Evolutionary conservation across 2,113 vertebrate genomes (phyloP).

Genomic region (Leptocoma aspasia): DNA sequence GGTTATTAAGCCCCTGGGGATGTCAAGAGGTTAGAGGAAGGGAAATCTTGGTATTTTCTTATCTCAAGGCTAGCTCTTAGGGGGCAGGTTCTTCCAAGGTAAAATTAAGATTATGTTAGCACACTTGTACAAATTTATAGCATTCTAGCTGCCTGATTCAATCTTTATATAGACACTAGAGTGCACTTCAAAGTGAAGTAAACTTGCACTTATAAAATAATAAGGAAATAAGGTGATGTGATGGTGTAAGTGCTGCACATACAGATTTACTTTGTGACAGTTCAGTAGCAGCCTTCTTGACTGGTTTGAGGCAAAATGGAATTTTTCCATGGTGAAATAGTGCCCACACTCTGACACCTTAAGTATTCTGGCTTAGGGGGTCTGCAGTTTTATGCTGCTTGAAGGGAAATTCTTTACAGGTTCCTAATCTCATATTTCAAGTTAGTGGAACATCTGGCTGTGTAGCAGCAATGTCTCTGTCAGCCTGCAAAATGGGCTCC

Average conservation of each 20-base stretch:
- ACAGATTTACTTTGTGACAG: background rate
- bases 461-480: background rate
- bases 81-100: background rate
- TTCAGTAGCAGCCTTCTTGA: background rate
- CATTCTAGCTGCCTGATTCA: background rate
- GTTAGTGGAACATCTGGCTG: background rate
- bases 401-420: background rate
- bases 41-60: background rate
- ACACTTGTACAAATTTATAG: background rate
- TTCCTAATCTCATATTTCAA: background rate
- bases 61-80: background rate
- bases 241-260: background rate
- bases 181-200: background rate
- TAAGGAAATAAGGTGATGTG: background rate
- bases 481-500: background rate
- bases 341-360: background rate
- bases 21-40: background rate
- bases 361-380: background rate
- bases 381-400: background rate
- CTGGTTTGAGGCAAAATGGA: background rate
- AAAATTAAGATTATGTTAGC: background rate
- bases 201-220: background rate
- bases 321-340: background rate
- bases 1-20: background rate
- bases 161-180: background rate